phyloP scores from a whole-genome alignment of 2,113 vertebrate species.

The Carettochelys insculpta region DNA sequence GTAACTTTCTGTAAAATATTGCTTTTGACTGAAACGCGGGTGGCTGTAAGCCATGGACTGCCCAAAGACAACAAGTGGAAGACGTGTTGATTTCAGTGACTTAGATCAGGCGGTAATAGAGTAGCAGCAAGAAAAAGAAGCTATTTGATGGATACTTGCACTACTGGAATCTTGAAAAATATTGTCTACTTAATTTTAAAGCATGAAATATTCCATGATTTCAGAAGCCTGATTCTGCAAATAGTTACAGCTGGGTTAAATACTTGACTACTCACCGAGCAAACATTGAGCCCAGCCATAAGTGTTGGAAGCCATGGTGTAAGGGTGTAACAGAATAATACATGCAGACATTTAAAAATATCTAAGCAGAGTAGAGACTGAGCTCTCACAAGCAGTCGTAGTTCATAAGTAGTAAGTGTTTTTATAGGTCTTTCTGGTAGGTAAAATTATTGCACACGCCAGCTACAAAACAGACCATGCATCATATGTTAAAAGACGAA shows the following conservation, averaged over 20 bases:
- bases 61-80: not conserved
- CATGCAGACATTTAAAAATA: not conserved
- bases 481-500: slow-evolving; percentile 43
- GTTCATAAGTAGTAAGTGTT: not conserved
- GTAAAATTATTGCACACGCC: slow-evolving; percentile 4
- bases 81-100: slow-evolving; percentile 10
- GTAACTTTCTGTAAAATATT: not conserved
- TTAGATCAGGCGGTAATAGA: not conserved
- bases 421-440: not conserved
- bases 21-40: not conserved
- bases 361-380: not conserved
- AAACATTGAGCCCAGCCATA: not conserved
- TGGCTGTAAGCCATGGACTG: not conserved
- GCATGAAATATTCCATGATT: not conserved
- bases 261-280: not conserved
- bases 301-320: not conserved
- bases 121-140: not conserved
- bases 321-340: fast-evolving
- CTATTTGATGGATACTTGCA: not conserved
- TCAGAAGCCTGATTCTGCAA: not conserved
- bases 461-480: not conserved
- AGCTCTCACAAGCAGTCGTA: not conserved
- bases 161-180: not conserved
- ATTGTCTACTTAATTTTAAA: not conserved
- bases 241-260: not conserved